Evolutionary conservation across 2,797 vertebrate genomes (phyloP).

Genomic region (Pantherophis alleghaniensis): DNA sequence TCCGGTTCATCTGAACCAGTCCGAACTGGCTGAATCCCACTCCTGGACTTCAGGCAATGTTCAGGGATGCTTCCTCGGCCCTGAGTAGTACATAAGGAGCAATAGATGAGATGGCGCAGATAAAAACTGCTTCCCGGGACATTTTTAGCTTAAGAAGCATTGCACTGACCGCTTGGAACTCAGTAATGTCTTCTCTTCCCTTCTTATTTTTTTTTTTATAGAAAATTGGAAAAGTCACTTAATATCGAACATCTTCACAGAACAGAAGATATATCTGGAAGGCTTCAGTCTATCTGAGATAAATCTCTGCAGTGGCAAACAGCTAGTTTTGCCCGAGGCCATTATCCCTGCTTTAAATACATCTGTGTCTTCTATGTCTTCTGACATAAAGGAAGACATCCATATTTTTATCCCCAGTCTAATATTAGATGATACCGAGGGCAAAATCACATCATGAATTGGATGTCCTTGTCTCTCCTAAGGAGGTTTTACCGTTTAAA

Average conservation of each 20-base stretch:
- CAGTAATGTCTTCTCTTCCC: background rate
- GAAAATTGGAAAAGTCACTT: background rate
- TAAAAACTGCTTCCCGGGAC: background rate
- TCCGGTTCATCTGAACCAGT: no score
- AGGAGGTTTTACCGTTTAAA: background rate
- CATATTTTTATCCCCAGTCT: background rate
- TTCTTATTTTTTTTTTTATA: background rate
- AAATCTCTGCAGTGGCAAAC: background rate
- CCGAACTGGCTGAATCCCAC: no score
- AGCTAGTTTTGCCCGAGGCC: background rate
- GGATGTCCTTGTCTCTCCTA: background rate
- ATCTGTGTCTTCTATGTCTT: background rate
- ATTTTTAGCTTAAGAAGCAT: background rate
- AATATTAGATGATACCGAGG: background rate
- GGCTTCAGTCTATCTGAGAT: background rate
- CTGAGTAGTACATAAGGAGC: constrained; percentile 11
- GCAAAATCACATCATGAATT: background rate
- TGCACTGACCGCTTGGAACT: background rate
- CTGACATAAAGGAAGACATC: background rate
- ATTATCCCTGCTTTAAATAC: background rate
- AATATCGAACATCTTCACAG: background rate
- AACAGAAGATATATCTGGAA: background rate
- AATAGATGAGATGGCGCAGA: background rate
- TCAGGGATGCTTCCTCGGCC: background rate
- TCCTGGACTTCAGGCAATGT: background rate